Evolutionary conservation across 53 echinoderm and acorn worm genomes (phyloP).

Genomic region (Paracentrotus lividus): DNA sequence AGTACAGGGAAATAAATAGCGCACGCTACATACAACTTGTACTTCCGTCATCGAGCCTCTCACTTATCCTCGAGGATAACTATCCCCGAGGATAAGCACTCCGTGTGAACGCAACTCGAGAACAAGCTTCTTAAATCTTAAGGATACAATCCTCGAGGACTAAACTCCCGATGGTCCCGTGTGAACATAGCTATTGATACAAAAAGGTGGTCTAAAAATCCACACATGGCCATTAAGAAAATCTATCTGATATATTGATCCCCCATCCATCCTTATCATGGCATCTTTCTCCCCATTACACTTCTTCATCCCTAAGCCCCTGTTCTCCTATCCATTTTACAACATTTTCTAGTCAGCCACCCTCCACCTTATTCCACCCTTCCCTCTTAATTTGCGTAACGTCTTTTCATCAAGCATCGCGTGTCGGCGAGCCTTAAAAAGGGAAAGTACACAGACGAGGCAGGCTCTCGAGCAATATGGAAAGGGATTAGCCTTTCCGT

Average conservation of each 20-base stretch:
- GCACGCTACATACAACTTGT: too few relatives aligned
- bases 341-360: not conserved
- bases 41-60: too few relatives aligned
- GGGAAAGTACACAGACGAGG: not conserved
- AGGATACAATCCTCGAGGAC: too few relatives aligned
- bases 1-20: too few relatives aligned
- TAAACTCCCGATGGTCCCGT: too few relatives aligned
- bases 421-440: not conserved
- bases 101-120: too few relatives aligned
- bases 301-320: not conserved
- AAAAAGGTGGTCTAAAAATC: not conserved
- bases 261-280: not conserved
- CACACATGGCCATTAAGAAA: not conserved
- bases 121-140: too few relatives aligned
- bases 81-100: too few relatives aligned
- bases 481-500: not conserved
- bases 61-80: too few relatives aligned
- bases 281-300: not conserved
- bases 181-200: too few relatives aligned
- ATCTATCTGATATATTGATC: not conserved
- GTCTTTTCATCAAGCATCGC: slow-evolving; percentile 11
- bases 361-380: not conserved
- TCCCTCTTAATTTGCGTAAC: not conserved
- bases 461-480: not conserved
- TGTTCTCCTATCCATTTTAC: not conserved